phyloP scores from a whole-genome alignment of 2,888 invertebrate genomes.

The Lacanobia oleracea region DNA sequence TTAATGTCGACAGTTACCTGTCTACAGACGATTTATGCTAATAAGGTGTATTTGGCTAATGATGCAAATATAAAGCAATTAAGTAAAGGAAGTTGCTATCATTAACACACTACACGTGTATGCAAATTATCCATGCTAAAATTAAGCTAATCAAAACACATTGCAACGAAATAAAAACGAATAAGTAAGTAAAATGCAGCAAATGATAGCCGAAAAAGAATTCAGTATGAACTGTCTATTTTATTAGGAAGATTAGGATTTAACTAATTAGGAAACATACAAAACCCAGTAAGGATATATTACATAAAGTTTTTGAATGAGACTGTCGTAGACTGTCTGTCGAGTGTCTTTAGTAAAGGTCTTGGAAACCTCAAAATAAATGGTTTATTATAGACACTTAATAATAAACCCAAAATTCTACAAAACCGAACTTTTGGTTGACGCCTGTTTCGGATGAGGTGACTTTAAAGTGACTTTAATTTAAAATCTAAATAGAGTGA shows the following conservation, averaged over 20 bases:
- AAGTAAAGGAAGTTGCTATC: constrained; percentile 50
- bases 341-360: too few relatives aligned
- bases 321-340: background rate
- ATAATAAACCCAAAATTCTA: too few relatives aligned
- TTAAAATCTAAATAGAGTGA: too few relatives aligned
- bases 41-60: constrained; percentile 12
- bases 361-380: too few relatives aligned
- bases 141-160: constrained; percentile 33
- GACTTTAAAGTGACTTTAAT: too few relatives aligned
- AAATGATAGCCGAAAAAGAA: constrained; percentile 10
- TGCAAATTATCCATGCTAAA: constrained; percentile 48
- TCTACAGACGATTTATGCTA: background rate
- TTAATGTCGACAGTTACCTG: background rate
- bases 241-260: background rate
- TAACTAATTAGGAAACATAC: background rate
- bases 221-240: background rate
- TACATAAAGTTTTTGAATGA: background rate
- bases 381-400: too few relatives aligned
- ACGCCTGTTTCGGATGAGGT: too few relatives aligned
- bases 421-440: too few relatives aligned
- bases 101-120: constrained; percentile 35
- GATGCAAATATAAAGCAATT: constrained; percentile 41
- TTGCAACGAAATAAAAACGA: constrained; percentile 20
- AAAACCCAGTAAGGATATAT: too few relatives aligned
- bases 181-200: constrained; percentile 4